phyloP scores from a whole-genome alignment of 2,888 invertebrate species.

The Drosophila algonquin region DNA sequence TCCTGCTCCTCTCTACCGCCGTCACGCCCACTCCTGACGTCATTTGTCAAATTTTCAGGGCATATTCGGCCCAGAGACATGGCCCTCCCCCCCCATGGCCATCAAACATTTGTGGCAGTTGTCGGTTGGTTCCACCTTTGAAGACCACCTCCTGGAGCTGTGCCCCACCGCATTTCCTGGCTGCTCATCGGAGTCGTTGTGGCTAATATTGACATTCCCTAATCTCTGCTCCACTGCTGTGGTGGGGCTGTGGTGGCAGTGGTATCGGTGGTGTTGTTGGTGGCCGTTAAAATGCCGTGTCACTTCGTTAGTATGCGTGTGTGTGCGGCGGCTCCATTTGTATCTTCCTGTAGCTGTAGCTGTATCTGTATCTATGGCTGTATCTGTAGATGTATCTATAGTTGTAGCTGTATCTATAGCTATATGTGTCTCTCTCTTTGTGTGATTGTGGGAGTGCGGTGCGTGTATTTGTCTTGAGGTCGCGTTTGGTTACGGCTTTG shows the following conservation, averaged over 20 bases:
- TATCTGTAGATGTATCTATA: not conserved
- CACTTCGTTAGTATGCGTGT: constrained; percentile 77
- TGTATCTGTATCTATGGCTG: not conserved
- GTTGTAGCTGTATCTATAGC: not conserved
- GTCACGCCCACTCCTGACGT: constrained; percentile 65
- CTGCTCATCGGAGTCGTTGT: constrained; percentile 41
- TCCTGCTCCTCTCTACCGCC: not conserved
- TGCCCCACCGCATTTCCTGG: constrained; percentile 19
- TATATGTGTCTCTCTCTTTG: constrained; percentile 19
- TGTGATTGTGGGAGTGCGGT: constrained; percentile 13
- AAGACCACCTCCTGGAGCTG: not conserved
- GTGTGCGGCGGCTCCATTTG: constrained; percentile 49
- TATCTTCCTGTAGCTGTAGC: constrained; percentile 22
- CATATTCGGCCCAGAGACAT: constrained; percentile 35
- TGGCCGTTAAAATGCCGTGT: constrained; percentile 76
- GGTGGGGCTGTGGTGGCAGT: not conserved
- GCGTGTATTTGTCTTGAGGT: constrained; percentile 61
- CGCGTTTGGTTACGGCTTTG: constrained; percentile 16
- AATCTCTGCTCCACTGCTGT: constrained; percentile 65
- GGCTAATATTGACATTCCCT: constrained; percentile 76
- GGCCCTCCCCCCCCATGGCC: constrained; percentile 15
- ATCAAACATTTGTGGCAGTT: constrained; percentile 35
- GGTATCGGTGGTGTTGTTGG: not conserved
- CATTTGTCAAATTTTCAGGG: constrained; percentile 70
- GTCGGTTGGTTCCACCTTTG: constrained; percentile 18